These are phyloP conservation scores for Caenorhabditis sp. DNA, from an alignment of 2,888 invertebrate species.

Conservation along the genomic window DNA sequence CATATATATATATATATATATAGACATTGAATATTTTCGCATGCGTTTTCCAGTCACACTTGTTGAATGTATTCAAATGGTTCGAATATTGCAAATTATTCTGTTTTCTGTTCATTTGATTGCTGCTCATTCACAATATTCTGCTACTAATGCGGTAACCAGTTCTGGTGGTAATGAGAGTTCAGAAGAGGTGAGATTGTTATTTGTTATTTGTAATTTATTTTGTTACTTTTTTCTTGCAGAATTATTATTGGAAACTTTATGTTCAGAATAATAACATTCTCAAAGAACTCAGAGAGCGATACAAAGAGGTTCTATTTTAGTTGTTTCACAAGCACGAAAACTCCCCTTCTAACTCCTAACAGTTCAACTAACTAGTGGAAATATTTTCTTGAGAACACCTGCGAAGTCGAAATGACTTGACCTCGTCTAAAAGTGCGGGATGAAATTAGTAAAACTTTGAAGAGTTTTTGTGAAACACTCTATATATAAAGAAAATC, in stretches of 20 bases:
- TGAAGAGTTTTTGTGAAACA: too few relatives aligned
- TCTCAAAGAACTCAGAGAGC: conserved; percentile 48
- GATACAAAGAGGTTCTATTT: conserved; percentile 56
- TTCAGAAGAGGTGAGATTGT: too few relatives aligned
- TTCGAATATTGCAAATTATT: conserved; percentile 6
- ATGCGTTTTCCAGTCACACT: neutral
- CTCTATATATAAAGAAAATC: too few relatives aligned
- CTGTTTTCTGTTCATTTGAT: neutral
- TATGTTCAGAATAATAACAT: conserved; percentile 55
- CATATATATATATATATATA: too few relatives aligned
- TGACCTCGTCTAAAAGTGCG: too few relatives aligned
- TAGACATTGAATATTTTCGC: neutral
- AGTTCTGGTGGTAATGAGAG: neutral
- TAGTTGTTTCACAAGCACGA: neutral
- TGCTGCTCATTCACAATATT: too few relatives aligned
- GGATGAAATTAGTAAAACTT: too few relatives aligned
- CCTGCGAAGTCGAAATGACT: neutral
- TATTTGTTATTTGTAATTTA: neutral
- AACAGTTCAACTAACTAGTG: neutral
- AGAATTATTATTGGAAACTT: conserved; percentile 61
- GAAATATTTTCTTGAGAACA: too few relatives aligned
- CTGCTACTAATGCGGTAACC: neutral
- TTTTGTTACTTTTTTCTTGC: conserved; percentile 8
- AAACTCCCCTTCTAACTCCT: neutral
- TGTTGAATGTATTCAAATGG: conserved; percentile 40